Percentiles rank a stretch among this genome's conserved stretches.
Evolutionary conservation across 2,888 invertebrate species (phyloP).

Genomic region (Scaptomyza flava): DNA sequence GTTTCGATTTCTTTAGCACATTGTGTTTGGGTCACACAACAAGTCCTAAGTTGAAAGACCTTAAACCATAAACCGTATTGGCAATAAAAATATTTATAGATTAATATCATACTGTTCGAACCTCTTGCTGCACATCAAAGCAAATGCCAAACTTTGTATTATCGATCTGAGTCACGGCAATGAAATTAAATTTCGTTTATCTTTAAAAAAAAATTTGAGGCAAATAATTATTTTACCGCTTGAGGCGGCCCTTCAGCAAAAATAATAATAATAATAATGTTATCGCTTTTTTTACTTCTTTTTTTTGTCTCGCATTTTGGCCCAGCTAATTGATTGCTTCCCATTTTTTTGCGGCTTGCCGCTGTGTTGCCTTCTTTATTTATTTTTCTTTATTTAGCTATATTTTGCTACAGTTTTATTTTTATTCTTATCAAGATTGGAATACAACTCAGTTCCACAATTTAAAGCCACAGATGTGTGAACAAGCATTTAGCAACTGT

Average conservation of each 20-base stretch:
- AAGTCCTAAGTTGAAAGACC: conserved; percentile 48
- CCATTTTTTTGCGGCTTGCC: conserved; percentile 6
- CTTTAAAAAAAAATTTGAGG: neutral
- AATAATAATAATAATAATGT: conserved; percentile 4
- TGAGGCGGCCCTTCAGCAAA: neutral
- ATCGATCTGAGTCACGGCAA: conserved; percentile 15
- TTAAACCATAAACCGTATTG: neutral
- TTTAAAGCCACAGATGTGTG: conserved; percentile 28
- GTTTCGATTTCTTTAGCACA: conserved; percentile 63
- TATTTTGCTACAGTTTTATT: neutral
- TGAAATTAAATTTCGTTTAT: conserved; percentile 8
- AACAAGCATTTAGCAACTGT: conserved; percentile 41
- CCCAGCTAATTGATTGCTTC: conserved; percentile 29
- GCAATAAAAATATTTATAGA: neutral
- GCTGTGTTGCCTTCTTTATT: conserved; percentile 10
- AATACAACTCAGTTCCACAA: neutral
- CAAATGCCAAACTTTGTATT: conserved; percentile 6
- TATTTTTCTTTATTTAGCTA: neutral
- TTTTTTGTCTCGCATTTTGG: conserved; percentile 30
- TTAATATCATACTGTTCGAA: neutral
- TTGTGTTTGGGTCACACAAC: conserved; percentile 17
- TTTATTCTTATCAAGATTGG: conserved; percentile 19
- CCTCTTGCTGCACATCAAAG: conserved; percentile 11
- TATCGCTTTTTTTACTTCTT: neutral
- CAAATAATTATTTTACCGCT: neutral